Evolutionary conservation across 2,888 invertebrate genomes (phyloP), one percentile per base, ranked within the genome.

Genomic region (Heliconius ethilla): DNA sequence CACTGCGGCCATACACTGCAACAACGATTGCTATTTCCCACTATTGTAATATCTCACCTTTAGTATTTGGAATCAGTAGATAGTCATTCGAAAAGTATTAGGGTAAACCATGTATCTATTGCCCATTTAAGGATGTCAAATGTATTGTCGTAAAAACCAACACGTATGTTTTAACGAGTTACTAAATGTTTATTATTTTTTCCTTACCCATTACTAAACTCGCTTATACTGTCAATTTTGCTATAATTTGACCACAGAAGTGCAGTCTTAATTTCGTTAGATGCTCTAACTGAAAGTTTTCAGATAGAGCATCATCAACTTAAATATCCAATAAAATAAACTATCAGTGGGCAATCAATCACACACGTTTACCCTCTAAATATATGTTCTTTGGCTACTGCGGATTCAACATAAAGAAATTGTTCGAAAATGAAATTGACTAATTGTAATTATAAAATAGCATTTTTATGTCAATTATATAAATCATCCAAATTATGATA

Each of bases 1-100:
- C 11, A 81, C 84, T 13, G 85, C 89, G 37, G 87, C 88, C 9
- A 62, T 88, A n/a, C 89, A 89, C 59, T 86, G 90, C 83, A 90
- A 89, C 86, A 80, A 86, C n/a, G 86, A 85, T 59, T 81, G 88
- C 22, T 90, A 93, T 84, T 87, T 92, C 83, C 77, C 86, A 0
- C 82, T 92, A 25, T 83, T 92, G 25, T 92, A 84, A 85, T 70
- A 11, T 11, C 10, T 40, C 40, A 59, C n/a, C 3, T 59, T 59
- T 59, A 22, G n/a, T 59, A n/a, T 59, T 59, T 9, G n/a, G 59
- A n/a, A 3, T 59, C 9, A 9, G 9, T 59, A 59, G n/a, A n/a
- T n/a, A 10, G 10, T 59, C 22, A 59, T n/a, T 9, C 3, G 9
- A 3, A 59, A 9, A 22, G n/a, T n/a, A 59, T 11, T 11, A 59